Conservation (phyloP, 2,888 invertebrate species). For the Ichneumoninae sp. region DNA sequence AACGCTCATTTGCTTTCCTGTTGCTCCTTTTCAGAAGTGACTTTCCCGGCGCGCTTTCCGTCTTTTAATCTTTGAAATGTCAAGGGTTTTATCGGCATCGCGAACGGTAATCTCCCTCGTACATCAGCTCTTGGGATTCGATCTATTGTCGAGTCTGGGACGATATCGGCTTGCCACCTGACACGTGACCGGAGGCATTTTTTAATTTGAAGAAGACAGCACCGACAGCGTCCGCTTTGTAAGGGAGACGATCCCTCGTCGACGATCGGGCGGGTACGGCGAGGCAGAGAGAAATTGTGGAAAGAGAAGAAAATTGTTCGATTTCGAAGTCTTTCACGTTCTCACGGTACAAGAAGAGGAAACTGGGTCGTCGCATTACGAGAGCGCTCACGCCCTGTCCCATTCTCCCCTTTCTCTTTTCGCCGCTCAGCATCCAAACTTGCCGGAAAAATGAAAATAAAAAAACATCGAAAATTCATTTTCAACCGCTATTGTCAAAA, state of each 20-base stretch:
- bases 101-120: slow-evolving; percentile 1
- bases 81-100: slow-evolving; percentile 8
- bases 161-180: slow-evolving; percentile 47
- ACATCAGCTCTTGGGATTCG: slow-evolving; percentile 44
- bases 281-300: slow-evolving; percentile 20
- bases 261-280: slow-evolving; percentile 2
- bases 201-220: slow-evolving; percentile 54
- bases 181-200: slow-evolving; percentile 60
- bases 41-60: slow-evolving; percentile 33
- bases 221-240: slow-evolving; percentile 40
- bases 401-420: not conserved
- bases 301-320: slow-evolving; percentile 49
- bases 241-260: slow-evolving; percentile 24
- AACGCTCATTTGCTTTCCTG: slow-evolving; percentile 8
- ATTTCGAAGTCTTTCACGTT: slow-evolving; percentile 58
- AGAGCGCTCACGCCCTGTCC: not conserved
- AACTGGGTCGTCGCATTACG: slow-evolving; percentile 63
- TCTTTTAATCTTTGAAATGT: slow-evolving; percentile 51
- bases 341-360: slow-evolving; percentile 37
- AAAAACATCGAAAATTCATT: slow-evolving; percentile 47
- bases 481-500: not conserved
- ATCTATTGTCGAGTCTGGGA: slow-evolving; percentile 32
- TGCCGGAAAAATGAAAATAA: slow-evolving; percentile 24
- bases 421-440: slow-evolving; percentile 24
- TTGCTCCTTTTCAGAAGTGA: slow-evolving; percentile 23